Evolutionary conservation across 2,797 vertebrate genomes (phyloP).

Genomic region (Catostomus latipinnis): DNA sequence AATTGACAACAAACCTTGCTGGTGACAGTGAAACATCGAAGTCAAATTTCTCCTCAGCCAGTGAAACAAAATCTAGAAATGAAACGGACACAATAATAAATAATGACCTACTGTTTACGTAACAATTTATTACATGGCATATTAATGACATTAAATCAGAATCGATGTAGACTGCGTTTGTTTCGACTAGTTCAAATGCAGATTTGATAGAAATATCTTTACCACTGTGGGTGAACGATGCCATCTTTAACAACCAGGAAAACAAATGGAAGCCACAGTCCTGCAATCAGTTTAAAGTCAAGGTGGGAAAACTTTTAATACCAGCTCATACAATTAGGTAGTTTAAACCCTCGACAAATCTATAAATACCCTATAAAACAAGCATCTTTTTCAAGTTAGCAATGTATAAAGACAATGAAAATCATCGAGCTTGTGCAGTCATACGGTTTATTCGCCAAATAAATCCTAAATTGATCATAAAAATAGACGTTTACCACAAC

Average conservation of each 20-base stretch:
- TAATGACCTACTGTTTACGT: too few species aligned
- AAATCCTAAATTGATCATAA: background rate
- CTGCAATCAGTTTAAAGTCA: slow-evolving; percentile 22
- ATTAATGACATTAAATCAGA: background rate
- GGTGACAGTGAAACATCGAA: slow-evolving; percentile 81
- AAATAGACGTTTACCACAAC: background rate
- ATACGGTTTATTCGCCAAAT: background rate
- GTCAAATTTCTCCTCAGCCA: slow-evolving; percentile 82
- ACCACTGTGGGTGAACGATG: slow-evolving; percentile 52
- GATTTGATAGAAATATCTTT: slow-evolving; percentile 2
- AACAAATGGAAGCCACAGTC: slow-evolving; percentile 40
- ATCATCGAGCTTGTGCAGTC: background rate
- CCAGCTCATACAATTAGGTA: background rate
- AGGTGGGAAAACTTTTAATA: background rate
- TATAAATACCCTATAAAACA: background rate
- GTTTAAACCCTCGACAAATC: too few species aligned
- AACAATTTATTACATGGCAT: background rate
- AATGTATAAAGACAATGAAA: background rate
- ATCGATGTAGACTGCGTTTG: background rate
- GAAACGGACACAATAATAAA: background rate
- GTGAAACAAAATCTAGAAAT: slow-evolving; percentile 59
- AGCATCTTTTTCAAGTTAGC: background rate
- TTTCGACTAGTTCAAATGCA: too few species aligned
- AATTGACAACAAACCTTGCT: slow-evolving; percentile 70
- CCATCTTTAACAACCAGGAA: slow-evolving; percentile 51